These are phyloP conservation scores for Butorides virescens DNA, from an alignment of 2,113 vertebrate genomes.

Conservation along the genomic window DNA sequence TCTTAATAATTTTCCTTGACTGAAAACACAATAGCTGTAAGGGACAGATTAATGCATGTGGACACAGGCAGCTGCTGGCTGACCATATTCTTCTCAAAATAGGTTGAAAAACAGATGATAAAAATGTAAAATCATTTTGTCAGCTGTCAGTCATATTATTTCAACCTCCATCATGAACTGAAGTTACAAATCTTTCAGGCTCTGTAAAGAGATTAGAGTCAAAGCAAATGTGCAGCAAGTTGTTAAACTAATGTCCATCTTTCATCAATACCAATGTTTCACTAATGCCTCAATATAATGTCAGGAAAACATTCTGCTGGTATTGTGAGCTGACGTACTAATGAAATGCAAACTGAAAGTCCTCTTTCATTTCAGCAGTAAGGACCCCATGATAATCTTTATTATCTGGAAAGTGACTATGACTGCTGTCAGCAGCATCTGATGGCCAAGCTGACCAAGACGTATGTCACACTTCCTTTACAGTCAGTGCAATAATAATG, in stretches of 20 bases:
- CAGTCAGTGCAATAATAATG: neutral
- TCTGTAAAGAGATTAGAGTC: neutral
- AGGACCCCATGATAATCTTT: neutral
- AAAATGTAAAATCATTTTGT: neutral
- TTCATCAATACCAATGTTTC: neutral
- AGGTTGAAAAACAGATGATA: neutral
- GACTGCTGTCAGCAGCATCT: neutral
- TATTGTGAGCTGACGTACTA: neutral
- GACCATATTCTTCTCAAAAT: neutral
- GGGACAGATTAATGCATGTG: neutral
- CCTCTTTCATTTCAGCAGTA: neutral
- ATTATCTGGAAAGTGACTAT: neutral
- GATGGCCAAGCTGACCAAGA: neutral
- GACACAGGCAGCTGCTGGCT: neutral
- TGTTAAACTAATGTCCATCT: neutral
- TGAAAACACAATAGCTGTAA: neutral
- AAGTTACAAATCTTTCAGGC: neutral
- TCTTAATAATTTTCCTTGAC: neutral
- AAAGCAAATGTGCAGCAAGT: neutral
- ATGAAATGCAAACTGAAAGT: neutral
- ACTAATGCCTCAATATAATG: fast-evolving
- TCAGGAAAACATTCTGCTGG: neutral
- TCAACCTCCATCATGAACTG: neutral
- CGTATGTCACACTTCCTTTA: neutral
- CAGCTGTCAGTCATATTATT: neutral